Conservation (phyloP, 2,113 vertebrate genomes). For the Stictonetta naevosa region DNA sequence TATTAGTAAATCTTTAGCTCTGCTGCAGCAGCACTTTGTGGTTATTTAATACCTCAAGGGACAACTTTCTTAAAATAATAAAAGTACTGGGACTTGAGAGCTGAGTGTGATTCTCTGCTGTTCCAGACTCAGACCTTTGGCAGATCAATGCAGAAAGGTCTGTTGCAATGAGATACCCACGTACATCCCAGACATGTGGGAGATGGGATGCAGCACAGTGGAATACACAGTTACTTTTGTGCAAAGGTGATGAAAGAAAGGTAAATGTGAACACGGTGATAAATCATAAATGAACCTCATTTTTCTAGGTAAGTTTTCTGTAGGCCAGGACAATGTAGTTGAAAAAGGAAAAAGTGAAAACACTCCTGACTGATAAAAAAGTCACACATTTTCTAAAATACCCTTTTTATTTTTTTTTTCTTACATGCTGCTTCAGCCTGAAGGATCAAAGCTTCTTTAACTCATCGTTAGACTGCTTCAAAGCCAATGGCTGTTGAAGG, state of each 20-base stretch:
- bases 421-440: background rate
- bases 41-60: background rate
- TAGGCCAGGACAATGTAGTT: background rate
- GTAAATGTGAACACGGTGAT: background rate
- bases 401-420: background rate
- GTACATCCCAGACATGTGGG: background rate
- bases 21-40: background rate
- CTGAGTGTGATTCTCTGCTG: background rate
- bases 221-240: background rate
- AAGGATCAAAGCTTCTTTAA: background rate
- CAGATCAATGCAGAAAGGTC: background rate
- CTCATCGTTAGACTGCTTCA: background rate
- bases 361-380: background rate
- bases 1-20: conserved; percentile 24
- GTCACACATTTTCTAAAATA: background rate
- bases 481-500: background rate
- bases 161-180: background rate
- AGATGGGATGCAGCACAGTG: background rate
- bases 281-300: background rate
- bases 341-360: background rate
- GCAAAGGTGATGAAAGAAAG: background rate
- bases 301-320: background rate
- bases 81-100: background rate
- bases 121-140: background rate
- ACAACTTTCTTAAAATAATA: conserved; percentile 20